phyloP scores from a whole-genome alignment of 2,888 invertebrate species.

The Callyntrura guangdongensis region DNA sequence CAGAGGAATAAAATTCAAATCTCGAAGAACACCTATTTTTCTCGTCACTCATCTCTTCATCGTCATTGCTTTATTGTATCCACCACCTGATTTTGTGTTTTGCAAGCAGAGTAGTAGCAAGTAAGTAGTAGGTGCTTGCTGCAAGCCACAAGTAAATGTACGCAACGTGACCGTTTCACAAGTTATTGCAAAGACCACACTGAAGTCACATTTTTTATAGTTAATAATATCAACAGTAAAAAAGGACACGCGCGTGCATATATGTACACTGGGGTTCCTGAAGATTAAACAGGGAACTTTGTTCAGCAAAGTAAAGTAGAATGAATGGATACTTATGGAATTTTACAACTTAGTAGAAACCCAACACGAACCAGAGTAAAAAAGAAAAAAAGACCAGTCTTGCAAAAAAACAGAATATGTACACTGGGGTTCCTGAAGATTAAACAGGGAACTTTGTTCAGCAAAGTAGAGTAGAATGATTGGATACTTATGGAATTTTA shows the following conservation, averaged over 20 bases:
- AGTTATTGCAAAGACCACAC: constrained; percentile 56
- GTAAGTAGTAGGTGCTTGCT: constrained; percentile 28
- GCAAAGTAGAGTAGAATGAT: neutral
- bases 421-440: no score
- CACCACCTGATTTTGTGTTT: neutral
- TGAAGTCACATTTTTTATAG: constrained; percentile 68
- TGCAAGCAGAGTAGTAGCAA: neutral
- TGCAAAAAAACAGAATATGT: no score
- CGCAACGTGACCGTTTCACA: constrained; percentile 40
- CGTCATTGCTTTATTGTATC: neutral
- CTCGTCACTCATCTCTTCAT: neutral
- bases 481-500: neutral
- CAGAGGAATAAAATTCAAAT: neutral
- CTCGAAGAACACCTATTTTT: neutral
- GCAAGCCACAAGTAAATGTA: constrained; percentile 23
- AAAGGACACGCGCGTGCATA: neutral
- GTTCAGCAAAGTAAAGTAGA: neutral
- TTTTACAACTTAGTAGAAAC: neutral
- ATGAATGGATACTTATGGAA: neutral
- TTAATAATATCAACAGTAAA: constrained; percentile 38
- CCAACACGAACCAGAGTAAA: neutral
- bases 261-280: neutral
- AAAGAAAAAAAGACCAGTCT: neutral
- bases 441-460: neutral
- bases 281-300: no score